These are phyloP conservation scores for Symphodus melops DNA, from an alignment of 2,113 vertebrate genomes.

Conservation along the genomic window DNA sequence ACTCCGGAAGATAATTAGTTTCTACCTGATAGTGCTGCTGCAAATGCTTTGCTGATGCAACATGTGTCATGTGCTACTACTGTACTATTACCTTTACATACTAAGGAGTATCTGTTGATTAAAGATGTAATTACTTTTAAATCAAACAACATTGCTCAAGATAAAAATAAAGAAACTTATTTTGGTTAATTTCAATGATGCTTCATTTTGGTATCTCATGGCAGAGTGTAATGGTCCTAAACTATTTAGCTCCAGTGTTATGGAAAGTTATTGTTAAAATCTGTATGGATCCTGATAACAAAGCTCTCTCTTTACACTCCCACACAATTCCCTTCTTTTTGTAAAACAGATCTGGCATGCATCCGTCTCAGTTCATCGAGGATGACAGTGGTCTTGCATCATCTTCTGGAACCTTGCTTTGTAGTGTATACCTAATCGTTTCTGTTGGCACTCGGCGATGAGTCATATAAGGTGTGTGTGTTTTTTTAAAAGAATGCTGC, in stretches of 20 bases:
- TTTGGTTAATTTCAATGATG: neutral
- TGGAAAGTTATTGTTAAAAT: neutral
- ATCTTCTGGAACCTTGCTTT: constrained; percentile 11
- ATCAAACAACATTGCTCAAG: too few relatives aligned
- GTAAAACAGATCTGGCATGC: constrained; percentile 2
- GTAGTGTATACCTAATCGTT: constrained; percentile 2
- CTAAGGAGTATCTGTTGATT: too few relatives aligned
- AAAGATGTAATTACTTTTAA: too few relatives aligned
- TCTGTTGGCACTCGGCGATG: neutral
- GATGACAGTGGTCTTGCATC: constrained; percentile 50
- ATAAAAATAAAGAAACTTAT: too few relatives aligned
- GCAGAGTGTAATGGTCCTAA: too few relatives aligned
- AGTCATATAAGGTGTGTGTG: neutral
- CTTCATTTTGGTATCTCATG: too few relatives aligned
- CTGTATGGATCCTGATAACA: neutral
- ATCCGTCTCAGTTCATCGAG: constrained; percentile 8
- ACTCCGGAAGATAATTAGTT: neutral
- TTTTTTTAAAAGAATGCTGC: neutral
- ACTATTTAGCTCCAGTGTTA: neutral
- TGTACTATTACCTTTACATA: too few relatives aligned
- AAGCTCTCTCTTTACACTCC: neutral
- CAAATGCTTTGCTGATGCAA: too few relatives aligned
- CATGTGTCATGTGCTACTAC: too few relatives aligned
- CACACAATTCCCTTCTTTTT: constrained; percentile 10
- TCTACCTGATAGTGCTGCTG: neutral